These are phyloP conservation scores for Bombus fervidus DNA, from an alignment of 1,140 invertebrate species.

Conservation along the genomic window DNA sequence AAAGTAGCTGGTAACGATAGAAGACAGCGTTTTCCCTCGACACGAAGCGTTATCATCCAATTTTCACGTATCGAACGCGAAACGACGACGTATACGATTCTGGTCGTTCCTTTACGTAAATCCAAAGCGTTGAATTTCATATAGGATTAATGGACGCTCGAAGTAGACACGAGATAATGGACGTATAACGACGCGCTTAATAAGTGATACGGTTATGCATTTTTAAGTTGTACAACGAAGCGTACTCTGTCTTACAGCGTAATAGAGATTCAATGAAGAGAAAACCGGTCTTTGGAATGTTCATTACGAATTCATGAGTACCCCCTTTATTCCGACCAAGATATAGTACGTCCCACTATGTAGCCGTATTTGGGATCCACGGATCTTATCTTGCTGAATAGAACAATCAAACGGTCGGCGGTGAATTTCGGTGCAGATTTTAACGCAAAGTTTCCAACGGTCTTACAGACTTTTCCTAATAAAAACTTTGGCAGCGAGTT, in stretches of 20 bases:
- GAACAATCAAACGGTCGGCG: background rate
- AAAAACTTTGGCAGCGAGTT: background rate
- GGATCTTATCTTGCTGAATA: background rate
- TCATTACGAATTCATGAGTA: constrained; percentile 18
- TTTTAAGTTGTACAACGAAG: background rate
- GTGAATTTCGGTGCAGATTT: background rate
- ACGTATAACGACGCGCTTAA: background rate
- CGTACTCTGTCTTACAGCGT: background rate
- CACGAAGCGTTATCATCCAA: too few relatives aligned
- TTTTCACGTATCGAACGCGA: background rate
- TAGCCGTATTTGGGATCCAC: constrained; percentile 1
- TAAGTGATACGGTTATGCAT: constrained; percentile 16
- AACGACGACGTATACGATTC: too few relatives aligned
- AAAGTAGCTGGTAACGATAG: background rate
- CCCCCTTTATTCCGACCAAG: constrained; percentile 10
- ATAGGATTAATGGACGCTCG: background rate
- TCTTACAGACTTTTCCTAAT: background rate
- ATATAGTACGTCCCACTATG: background rate
- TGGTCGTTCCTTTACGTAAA: background rate
- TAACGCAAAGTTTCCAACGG: background rate
- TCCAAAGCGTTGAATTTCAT: background rate
- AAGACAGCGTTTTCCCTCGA: too few relatives aligned
- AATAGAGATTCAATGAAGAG: constrained; percentile 15
- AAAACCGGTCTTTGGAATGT: background rate
- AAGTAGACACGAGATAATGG: background rate